phyloP scores from a whole-genome alignment of 2,113 vertebrate genomes.

The Hemichromis elongatus region DNA sequence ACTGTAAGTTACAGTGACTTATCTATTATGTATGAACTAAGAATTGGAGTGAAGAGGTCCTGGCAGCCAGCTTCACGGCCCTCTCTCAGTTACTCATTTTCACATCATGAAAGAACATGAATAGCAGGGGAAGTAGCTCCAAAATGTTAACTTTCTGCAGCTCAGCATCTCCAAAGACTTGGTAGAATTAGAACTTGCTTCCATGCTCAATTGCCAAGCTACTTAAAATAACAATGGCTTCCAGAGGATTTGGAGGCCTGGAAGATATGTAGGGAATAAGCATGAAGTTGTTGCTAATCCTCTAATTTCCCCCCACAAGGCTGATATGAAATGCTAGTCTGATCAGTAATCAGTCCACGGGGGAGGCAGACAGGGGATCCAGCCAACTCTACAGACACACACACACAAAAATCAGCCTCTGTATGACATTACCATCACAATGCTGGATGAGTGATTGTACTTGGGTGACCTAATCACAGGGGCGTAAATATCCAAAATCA shows the following conservation, averaged over 20 bases:
- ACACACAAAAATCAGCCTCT: constrained; percentile 7
- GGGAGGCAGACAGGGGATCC: constrained; percentile 28
- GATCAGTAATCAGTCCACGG: constrained; percentile 65
- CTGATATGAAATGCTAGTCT: constrained; percentile 57
- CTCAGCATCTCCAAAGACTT: constrained; percentile 52
- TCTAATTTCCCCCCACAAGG: constrained; percentile 66
- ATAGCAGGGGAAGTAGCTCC: constrained; percentile 35
- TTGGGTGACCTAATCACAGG: constrained; percentile 11
- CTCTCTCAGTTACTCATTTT: constrained; percentile 25
- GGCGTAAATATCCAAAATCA: constrained; percentile 31
- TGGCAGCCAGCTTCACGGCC: constrained; percentile 41
- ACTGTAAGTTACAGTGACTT: constrained; percentile 69
- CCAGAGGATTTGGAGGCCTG: constrained; percentile 64
- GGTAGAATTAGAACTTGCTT: constrained; percentile 54
- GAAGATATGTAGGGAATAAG: constrained; percentile 56
- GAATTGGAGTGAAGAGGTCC: constrained; percentile 54
- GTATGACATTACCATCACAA: constrained; percentile 39
- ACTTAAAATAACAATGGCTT: constrained; percentile 69
- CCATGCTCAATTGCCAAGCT: constrained; percentile 56
- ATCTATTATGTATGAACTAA: constrained; percentile 73
- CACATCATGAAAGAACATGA: constrained; percentile 43
- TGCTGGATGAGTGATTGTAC: constrained; percentile 17
- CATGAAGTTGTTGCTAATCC: constrained; percentile 75
- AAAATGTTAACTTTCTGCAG: constrained; percentile 29
- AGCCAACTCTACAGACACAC: constrained; percentile 5